phyloP scores from a whole-genome alignment of 2,797 vertebrate species.

The Parambassis ranga region DNA sequence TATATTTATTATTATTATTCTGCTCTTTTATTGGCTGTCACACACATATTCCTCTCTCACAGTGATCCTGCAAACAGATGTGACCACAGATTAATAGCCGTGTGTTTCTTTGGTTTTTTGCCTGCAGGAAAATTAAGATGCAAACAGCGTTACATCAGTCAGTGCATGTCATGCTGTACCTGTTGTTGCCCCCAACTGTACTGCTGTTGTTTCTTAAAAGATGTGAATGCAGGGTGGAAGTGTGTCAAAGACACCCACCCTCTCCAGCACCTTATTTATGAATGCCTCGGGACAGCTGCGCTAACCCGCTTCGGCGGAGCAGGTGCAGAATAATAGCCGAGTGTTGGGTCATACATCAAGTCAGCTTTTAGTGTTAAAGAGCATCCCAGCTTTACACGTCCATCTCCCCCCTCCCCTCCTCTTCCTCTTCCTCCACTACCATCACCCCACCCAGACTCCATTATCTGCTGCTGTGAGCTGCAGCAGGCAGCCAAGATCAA shows the following conservation, averaged over 20 bases:
- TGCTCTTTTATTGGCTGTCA: neutral
- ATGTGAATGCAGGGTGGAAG: constrained; percentile 36
- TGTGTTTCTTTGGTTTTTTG: constrained; percentile 22
- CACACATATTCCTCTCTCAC: neutral
- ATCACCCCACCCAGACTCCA: constrained; percentile 17
- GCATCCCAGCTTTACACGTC: constrained; percentile 40
- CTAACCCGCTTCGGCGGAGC: constrained; percentile 39
- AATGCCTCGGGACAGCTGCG: constrained; percentile 29
- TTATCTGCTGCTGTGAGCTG: constrained; percentile 43
- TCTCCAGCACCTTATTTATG: constrained; percentile 58
- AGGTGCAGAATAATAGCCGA: constrained; percentile 66
- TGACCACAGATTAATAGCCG: constrained; percentile 21
- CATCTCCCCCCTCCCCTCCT: constrained; percentile 15
- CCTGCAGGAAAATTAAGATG: constrained; percentile 29
- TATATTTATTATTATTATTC: no score
- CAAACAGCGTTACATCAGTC: neutral
- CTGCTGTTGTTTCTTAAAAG: constrained; percentile 15
- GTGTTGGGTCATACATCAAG: constrained; percentile 62
- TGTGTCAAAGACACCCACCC: constrained; percentile 22
- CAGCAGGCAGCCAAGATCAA: constrained; percentile 25
- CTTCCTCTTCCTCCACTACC: neutral
- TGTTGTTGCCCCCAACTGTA: constrained; percentile 13
- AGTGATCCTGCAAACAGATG: neutral
- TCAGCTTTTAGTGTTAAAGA: constrained; percentile 66
- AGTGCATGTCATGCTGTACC: constrained; percentile 12